Percentiles rank a stretch among this genome's conserved stretches.
Evolutionary conservation across 2,113 vertebrate genomes (phyloP).

Genomic region (Meles meles): DNA sequence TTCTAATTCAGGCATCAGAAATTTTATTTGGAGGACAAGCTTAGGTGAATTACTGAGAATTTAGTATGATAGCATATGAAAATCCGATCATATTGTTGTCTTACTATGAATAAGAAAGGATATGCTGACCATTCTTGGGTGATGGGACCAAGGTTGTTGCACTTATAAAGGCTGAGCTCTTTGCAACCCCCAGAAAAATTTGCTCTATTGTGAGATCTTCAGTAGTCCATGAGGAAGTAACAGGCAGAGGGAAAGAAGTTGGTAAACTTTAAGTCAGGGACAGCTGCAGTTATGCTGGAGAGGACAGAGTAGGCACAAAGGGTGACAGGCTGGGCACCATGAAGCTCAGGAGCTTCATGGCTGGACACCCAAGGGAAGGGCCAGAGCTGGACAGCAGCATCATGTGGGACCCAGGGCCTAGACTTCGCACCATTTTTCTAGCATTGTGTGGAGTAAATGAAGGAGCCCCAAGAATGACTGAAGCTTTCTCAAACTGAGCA

Average conservation of each 20-base stretch:
- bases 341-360: background rate
- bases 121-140: background rate
- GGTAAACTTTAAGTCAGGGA: background rate
- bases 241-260: background rate
- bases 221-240: background rate
- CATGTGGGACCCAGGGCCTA: background rate
- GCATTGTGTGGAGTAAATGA: background rate
- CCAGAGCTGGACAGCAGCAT: background rate
- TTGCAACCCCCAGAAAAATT: background rate
- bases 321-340: background rate
- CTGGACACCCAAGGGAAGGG: no score
- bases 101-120: background rate
- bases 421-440: background rate
- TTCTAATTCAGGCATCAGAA: background rate
- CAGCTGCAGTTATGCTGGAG: background rate
- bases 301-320: background rate
- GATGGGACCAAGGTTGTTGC: background rate
- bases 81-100: background rate
- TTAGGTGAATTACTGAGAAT: background rate
- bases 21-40: background rate
- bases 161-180: background rate
- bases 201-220: background rate
- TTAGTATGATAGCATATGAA: background rate
- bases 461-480: background rate
- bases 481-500: background rate